Evolutionary conservation across 2,888 invertebrate genomes (phyloP), one percentile per base, ranked within the genome.

Genomic region (Mongoloraphidia duomilia): DNA sequence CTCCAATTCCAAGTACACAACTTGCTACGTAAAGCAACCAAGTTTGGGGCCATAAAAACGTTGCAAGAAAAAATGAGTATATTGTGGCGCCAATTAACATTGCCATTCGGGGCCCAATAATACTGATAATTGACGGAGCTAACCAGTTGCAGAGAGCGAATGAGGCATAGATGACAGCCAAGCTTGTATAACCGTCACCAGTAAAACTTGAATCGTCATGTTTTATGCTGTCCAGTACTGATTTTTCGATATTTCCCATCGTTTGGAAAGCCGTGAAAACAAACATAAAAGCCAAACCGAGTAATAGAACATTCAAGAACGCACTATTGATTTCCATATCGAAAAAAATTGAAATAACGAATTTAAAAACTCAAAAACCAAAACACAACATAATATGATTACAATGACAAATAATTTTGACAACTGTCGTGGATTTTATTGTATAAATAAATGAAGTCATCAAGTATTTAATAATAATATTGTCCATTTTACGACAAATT

Each of bases 241-340:
- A 88, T 87, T 92, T 84, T 93, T 95, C n/a, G n/a, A n/a, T n/a
- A n/a, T n/a, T n/a, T n/a, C n/a, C n/a, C n/a, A n/a, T n/a, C n/a
- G 96, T 96, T 74, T 96, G 95, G 69, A 97, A 97, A 40, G 96
- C 93, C 52, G 94, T 93, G 67, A 97, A 97, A 56, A 96, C 83
- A 62, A 95, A 80, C 91, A 97, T 93, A 70, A 97, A 97, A 47
- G 90, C 87, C 60, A 91, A 76, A 60, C 95, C 94, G 58, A 96
- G 74, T 57, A 92, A 72, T 59, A 95, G 70, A 61, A 97, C 86
- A 70, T 95, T 95, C 57, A 85, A 61, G 64, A 89, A 83, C 67
- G 80, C 77, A 60, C 73, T 74, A 67, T 84, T 80, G 66, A 79
- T 69, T 54, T 63, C 70, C 71, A 72, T 72, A 55, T 52, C 65